Conservation (phyloP, 2,797 vertebrate genomes). For the Xenops minutus region DNA sequence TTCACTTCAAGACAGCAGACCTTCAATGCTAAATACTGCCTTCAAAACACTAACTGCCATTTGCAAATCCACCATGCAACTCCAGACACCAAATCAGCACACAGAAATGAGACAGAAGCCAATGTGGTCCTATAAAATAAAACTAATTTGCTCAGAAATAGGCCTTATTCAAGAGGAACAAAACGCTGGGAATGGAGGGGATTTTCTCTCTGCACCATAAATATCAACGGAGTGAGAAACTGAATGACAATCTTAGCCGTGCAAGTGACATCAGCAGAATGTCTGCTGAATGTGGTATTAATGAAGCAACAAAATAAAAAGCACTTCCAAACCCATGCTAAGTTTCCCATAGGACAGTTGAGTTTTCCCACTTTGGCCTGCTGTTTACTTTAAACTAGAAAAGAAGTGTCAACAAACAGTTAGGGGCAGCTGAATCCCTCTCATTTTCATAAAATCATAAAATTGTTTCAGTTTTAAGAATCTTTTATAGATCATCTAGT, state of each 20-base stretch:
- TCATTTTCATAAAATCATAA: neutral
- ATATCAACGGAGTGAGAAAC: neutral
- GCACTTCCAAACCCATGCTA: neutral
- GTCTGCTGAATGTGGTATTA: neutral
- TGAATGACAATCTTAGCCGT: neutral
- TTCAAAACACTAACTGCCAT: neutral
- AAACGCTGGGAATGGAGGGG: neutral
- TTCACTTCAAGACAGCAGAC: neutral
- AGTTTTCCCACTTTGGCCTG: neutral
- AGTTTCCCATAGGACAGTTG: neutral
- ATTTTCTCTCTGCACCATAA: neutral
- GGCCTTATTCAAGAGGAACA: neutral
- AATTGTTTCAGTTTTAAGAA: neutral
- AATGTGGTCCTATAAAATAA: neutral
- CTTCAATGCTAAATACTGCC: neutral
- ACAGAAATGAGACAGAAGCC: neutral
- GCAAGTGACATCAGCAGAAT: neutral
- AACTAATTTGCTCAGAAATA: neutral
- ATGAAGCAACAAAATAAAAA: neutral
- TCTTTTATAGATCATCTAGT: neutral
- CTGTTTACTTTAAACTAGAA: neutral
- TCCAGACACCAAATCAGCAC: neutral
- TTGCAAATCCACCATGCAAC: neutral
- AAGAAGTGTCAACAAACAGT: neutral
- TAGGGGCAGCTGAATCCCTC: neutral